phyloP scores from a whole-genome alignment of 2,888 invertebrate species.

The Harpagoxenus sublaevis region DNA sequence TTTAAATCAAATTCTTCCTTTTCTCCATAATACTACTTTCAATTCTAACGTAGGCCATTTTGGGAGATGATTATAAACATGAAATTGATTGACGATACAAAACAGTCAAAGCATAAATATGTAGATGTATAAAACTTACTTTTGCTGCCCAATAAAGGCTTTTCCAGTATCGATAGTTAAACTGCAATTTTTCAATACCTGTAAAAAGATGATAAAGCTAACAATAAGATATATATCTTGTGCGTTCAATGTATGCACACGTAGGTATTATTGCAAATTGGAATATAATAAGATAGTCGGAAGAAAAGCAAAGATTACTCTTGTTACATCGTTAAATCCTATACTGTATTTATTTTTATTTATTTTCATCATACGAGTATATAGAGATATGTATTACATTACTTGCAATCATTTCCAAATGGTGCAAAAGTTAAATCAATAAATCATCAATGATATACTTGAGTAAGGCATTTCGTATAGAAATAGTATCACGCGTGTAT shows the following conservation, averaged over 20 bases:
- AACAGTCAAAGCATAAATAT: not conserved
- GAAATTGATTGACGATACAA: too few species aligned
- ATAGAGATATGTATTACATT: not conserved
- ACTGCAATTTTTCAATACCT: slow-evolving; percentile 94
- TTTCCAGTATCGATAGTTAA: slow-evolving; percentile 97
- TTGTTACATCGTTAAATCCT: not conserved
- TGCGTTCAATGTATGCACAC: not conserved
- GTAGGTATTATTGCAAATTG: not conserved
- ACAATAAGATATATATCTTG: too few species aligned
- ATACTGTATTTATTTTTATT: not conserved
- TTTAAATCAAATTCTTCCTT: not conserved
- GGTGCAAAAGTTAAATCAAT: not conserved
- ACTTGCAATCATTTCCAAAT: slow-evolving; percentile 9
- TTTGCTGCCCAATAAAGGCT: slow-evolving; percentile 96
- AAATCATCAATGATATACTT: not conserved
- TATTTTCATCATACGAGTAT: not conserved
- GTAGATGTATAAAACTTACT: slow-evolving; percentile 88
- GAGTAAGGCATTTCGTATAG: not conserved
- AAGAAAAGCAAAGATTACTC: not conserved
- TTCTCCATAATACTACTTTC: not conserved
- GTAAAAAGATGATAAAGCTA: slow-evolving; percentile 69
- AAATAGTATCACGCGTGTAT: not conserved
- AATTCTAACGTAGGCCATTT: not conserved
- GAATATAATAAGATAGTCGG: not conserved
- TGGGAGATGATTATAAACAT: not conserved